Evolutionary conservation across 2,888 invertebrate species (phyloP).

Genomic region (Lepidochrysops patricia): DNA sequence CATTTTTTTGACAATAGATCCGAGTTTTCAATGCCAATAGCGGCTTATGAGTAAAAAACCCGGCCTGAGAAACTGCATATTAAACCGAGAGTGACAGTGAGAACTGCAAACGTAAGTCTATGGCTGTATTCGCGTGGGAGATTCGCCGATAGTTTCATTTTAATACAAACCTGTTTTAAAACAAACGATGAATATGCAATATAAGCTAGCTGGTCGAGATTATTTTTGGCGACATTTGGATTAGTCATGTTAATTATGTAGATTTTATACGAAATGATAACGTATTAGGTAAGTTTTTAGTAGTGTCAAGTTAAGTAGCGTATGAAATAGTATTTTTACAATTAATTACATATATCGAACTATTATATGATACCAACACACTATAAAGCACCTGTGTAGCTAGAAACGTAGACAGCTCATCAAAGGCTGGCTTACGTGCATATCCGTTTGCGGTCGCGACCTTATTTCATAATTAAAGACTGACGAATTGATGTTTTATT

Average conservation of each 20-base stretch:
- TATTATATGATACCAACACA: too few relatives aligned
- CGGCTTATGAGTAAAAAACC: conserved; percentile 3
- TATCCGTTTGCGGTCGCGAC: too few relatives aligned
- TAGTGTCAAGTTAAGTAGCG: too few relatives aligned
- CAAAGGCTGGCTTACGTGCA: too few relatives aligned
- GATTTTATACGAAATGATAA: too few relatives aligned
- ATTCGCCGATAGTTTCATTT: conserved; percentile 18
- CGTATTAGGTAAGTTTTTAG: too few relatives aligned
- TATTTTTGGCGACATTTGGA: neutral
- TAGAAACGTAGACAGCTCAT: too few relatives aligned
- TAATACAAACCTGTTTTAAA: conserved; percentile 20
- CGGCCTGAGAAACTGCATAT: conserved; percentile 15
- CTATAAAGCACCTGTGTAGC: too few relatives aligned
- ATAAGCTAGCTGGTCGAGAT: neutral
- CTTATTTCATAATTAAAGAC: too few relatives aligned
- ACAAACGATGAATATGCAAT: conserved; percentile 3
- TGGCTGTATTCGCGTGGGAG: conserved; percentile 21
- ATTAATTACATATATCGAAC: too few relatives aligned
- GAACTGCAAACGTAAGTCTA: conserved; percentile 9
- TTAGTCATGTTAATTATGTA: neutral
- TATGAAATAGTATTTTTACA: too few relatives aligned
- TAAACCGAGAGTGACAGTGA: conserved; percentile 24
- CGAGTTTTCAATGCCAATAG: conserved; percentile 3
- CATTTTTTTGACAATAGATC: neutral
- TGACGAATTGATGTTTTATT: too few relatives aligned